phyloP scores from a whole-genome alignment of 2,888 invertebrate species.

The Cantharis flavilabris region DNA sequence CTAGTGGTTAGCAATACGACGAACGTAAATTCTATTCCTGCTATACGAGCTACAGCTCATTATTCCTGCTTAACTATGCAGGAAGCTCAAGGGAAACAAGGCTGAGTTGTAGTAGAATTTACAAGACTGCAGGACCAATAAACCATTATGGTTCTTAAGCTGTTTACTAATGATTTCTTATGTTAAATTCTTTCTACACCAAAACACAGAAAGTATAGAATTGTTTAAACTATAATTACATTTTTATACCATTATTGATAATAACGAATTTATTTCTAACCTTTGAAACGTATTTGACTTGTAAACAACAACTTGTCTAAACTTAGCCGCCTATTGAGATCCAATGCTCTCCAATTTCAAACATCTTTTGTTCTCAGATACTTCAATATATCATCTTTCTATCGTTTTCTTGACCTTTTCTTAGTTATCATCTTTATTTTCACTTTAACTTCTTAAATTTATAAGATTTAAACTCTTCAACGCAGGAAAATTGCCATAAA shows the following conservation, averaged over 20 bases:
- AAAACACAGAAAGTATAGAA: neutral
- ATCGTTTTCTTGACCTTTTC: neutral
- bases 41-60: constrained; percentile 26
- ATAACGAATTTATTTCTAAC: neutral
- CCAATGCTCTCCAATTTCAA: constrained; percentile 1
- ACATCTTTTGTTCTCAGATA: neutral
- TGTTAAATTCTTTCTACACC: neutral
- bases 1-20: constrained; percentile 16
- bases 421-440: neutral
- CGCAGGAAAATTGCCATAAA: neutral
- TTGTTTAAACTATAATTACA: neutral
- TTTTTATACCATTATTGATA: neutral
- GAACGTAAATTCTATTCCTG: constrained; percentile 17
- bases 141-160: constrained; percentile 2
- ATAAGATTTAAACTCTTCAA: neutral
- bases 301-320: neutral
- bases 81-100: constrained; percentile 12
- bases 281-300: neutral
- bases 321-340: neutral
- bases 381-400: constrained; percentile 1
- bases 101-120: constrained; percentile 3
- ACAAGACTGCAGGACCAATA: constrained; percentile 4
- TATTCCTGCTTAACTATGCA: constrained; percentile 30
- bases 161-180: neutral
- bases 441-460: neutral